phyloP scores from a whole-genome alignment of 35 echinoderm and acorn worm species.

The Antedon bifida region DNA sequence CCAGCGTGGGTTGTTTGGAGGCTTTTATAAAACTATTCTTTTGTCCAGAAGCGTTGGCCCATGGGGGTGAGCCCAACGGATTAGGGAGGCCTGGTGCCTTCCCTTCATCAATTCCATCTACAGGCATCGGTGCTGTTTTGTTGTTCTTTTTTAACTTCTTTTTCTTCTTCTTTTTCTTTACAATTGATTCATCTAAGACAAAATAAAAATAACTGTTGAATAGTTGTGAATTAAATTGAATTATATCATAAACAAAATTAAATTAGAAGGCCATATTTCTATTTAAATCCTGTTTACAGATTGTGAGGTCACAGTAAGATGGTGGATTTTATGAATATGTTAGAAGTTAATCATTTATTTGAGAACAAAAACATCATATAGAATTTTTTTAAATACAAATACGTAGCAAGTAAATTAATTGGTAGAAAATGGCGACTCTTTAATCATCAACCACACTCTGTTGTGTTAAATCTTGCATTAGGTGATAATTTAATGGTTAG shows the following conservation, averaged over 20 bases:
- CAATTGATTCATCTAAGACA: conserved; percentile 11
- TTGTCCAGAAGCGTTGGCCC: conserved; percentile 49
- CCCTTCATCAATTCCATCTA: conserved; percentile 37
- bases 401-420: no score
- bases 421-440: no score
- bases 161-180: conserved; percentile 87
- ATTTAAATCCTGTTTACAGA: not conserved
- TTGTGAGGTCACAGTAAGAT: not conserved
- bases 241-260: not conserved
- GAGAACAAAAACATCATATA: no score
- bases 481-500: no score
- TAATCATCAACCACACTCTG: no score
- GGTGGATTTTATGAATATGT: no score
- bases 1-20: conserved; percentile 50
- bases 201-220: not conserved
- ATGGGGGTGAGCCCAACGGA: conserved; percentile 53
- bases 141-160: conserved; percentile 91
- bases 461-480: no score
- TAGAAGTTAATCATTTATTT: no score
- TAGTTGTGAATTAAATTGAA: not conserved
- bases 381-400: no score
- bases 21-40: conserved; percentile 28
- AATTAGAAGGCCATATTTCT: not conserved
- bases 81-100: conserved; percentile 8
- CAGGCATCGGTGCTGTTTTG: conserved; percentile 56